Percentiles rank a stretch among this genome's conserved stretches.
These are phyloP conservation scores for Panzeria rudis DNA, from an alignment of 2,888 invertebrate species.

Conservation along the genomic window DNA sequence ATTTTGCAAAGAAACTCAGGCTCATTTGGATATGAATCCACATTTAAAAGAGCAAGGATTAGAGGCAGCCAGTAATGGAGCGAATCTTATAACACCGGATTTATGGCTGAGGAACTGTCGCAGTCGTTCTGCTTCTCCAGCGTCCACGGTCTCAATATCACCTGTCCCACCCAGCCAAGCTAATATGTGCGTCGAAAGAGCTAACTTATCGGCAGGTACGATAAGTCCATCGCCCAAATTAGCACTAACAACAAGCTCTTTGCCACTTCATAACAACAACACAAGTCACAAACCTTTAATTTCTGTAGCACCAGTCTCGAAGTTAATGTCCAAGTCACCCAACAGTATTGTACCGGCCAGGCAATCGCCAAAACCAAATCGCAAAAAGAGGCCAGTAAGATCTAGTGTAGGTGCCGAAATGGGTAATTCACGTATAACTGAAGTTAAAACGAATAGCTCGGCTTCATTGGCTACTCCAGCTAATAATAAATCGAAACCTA, in stretches of 20 bases:
- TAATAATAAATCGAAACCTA: slow-evolving; percentile 38
- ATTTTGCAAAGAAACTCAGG: slow-evolving; percentile 96
- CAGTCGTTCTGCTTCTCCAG: slow-evolving; percentile 86
- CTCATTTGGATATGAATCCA: slow-evolving; percentile 93
- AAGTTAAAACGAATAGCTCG: slow-evolving; percentile 63
- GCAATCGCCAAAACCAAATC: slow-evolving; percentile 77
- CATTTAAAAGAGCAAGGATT: slow-evolving; percentile 86
- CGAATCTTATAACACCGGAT: slow-evolving; percentile 92
- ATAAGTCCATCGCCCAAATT: slow-evolving; percentile 42
- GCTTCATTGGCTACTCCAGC: background rate
- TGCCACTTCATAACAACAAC: slow-evolving; percentile 76
- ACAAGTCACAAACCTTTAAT: slow-evolving; percentile 86
- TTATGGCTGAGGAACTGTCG: slow-evolving; percentile 94
- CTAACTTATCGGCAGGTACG: slow-evolving; percentile 3
- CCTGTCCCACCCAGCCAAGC: slow-evolving; percentile 81
- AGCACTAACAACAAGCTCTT: background rate
- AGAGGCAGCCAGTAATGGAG: slow-evolving; percentile 79
- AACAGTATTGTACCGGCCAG: slow-evolving; percentile 73
- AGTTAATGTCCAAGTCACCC: slow-evolving; percentile 85
- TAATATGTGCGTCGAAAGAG: slow-evolving; percentile 35
- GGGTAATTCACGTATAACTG: slow-evolving; percentile 37
- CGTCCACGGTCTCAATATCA: slow-evolving; percentile 85
- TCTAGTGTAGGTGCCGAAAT: slow-evolving; percentile 61
- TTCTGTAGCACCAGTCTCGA: slow-evolving; percentile 87
- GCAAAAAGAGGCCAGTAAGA: slow-evolving; percentile 76